phyloP scores from a whole-genome alignment of 2,888 invertebrate genomes.

The Aphidius colemani region DNA sequence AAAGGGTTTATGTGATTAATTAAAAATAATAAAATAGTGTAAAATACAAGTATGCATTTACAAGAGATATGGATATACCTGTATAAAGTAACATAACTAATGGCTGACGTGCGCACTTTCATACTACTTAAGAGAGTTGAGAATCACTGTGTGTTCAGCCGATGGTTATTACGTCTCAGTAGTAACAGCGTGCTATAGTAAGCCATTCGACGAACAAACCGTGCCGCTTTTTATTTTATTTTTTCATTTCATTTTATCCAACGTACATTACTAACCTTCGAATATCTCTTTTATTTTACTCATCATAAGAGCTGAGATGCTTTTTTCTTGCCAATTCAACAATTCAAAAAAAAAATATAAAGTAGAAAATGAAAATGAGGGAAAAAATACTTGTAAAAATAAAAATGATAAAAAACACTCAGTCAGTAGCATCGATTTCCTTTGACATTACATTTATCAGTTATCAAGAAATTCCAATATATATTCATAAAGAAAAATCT shows the following conservation, averaged over 20 bases:
- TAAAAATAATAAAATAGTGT: neutral
- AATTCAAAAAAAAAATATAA: neutral
- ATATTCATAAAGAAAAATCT: no score
- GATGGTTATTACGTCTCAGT: slow-evolving; percentile 2
- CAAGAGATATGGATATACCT: neutral
- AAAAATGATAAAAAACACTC: neutral
- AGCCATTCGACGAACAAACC: slow-evolving; percentile 18
- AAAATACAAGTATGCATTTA: slow-evolving; percentile 5
- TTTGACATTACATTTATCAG: no score
- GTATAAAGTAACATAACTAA: slow-evolving; percentile 5
- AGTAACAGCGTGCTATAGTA: slow-evolving; percentile 10
- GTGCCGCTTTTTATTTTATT: slow-evolving; percentile 18
- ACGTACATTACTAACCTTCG: neutral
- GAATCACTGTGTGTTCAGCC: slow-evolving; percentile 42
- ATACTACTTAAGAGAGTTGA: slow-evolving; percentile 47
- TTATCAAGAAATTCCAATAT: no score
- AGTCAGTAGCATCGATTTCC: no score
- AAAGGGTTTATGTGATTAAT: neutral
- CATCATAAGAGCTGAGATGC: neutral
- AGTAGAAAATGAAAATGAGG: neutral
- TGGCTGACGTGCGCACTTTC: slow-evolving; percentile 47
- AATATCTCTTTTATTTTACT: neutral
- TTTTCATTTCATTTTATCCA: slow-evolving; percentile 10
- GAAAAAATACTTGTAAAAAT: neutral
- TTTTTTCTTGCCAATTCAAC: neutral